Evolutionary conservation across 2,888 invertebrate species (phyloP).

Genomic region (Drosophila tripunctata): DNA sequence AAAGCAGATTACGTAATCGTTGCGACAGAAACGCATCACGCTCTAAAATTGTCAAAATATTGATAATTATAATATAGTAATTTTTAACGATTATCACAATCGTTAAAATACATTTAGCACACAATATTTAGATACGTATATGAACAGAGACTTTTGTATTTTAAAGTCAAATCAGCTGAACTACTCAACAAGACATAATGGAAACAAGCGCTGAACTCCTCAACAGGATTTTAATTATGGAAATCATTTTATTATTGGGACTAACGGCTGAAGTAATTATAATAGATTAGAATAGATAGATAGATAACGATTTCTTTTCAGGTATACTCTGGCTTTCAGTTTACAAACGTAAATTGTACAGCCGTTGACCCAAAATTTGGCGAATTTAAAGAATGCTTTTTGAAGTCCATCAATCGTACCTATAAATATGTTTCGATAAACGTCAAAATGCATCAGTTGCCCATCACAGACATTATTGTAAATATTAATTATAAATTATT

Average conservation of each 20-base stretch:
- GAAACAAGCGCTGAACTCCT: neutral
- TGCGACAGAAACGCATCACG: no score
- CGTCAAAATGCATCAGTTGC: neutral
- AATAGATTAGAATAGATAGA: neutral
- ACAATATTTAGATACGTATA: no score
- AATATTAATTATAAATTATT: neutral
- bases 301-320: neutral
- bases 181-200: neutral
- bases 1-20: no score
- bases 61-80: no score
- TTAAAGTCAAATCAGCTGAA: neutral
- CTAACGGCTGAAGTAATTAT: neutral
- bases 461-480: neutral
- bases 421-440: slow-evolving; percentile 27
- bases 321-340: slow-evolving; percentile 21
- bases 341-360: slow-evolving; percentile 37
- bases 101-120: neutral
- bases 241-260: neutral
- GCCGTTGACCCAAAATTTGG: neutral
- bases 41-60: no score
- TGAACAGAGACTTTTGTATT: no score
- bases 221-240: neutral
- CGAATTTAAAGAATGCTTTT: slow-evolving; percentile 11
- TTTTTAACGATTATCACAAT: neutral
- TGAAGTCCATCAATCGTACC: slow-evolving; percentile 34